Conservation (phyloP, 2,113 vertebrate genomes). For the Albula goreensis region DNA sequence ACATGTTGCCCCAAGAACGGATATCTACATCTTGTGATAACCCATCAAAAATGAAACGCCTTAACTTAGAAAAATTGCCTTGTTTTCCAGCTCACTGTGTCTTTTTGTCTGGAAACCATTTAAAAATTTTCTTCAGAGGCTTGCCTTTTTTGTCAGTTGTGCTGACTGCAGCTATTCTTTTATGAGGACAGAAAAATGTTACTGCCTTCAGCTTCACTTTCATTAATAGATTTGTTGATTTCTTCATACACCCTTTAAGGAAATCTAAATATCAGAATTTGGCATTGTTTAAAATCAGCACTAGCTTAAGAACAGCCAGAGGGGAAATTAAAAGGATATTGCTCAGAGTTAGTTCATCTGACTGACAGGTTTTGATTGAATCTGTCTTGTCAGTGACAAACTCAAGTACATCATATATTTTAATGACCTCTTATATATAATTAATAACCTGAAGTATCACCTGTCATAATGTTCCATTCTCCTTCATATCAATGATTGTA, state of each 20-base stretch:
- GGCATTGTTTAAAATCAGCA: neutral
- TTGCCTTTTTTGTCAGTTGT: neutral
- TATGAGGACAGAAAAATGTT: neutral
- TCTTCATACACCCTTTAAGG: neutral
- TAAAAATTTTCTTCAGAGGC: neutral
- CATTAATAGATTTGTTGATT: neutral
- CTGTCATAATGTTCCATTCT: too few species aligned
- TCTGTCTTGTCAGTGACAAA: neutral
- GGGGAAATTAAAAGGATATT: neutral
- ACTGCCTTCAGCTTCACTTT: neutral
- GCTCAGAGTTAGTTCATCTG: neutral
- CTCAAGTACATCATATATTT: too few species aligned
- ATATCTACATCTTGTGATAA: neutral
- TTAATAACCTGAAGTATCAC: too few species aligned
- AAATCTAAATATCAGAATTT: neutral
- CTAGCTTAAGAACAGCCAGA: neutral
- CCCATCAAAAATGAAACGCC: neutral
- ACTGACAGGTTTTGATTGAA: neutral
- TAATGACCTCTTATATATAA: too few species aligned
- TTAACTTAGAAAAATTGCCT: neutral
- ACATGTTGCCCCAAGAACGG: neutral
- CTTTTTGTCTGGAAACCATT: neutral
- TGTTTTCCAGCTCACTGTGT: neutral
- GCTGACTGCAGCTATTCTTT: neutral
- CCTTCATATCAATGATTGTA: too few species aligned